phyloP scores from a whole-genome alignment of 2,797 vertebrate genomes.

The Pogonophryne albipinna region DNA sequence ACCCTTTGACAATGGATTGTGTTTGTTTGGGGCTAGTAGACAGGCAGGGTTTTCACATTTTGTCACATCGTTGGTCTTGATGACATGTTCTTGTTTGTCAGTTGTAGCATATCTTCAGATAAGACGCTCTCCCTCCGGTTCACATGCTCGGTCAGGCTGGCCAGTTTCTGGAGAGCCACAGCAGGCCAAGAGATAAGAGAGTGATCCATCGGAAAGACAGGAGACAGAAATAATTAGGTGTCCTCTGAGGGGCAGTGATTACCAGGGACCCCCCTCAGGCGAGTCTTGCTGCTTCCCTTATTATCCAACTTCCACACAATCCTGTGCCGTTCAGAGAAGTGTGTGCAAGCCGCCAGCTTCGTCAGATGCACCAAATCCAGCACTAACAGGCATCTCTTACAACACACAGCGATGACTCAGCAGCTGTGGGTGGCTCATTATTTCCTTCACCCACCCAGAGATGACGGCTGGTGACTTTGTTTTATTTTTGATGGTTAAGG shows the following conservation, averaged over 20 bases:
- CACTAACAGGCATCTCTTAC: slow-evolving; percentile 50
- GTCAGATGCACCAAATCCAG: slow-evolving; percentile 52
- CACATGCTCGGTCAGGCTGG: slow-evolving; percentile 15
- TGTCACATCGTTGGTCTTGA: neutral
- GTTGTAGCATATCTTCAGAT: slow-evolving; percentile 21
- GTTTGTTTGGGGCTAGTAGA: neutral
- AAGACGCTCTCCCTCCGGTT: slow-evolving; percentile 6
- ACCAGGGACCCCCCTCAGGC: slow-evolving; percentile 62
- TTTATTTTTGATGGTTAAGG: slow-evolving; percentile 57
- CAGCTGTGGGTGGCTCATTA: slow-evolving; percentile 69
- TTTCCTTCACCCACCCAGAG: slow-evolving; percentile 59
- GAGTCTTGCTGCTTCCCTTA: slow-evolving; percentile 62
- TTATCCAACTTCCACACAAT: slow-evolving; percentile 57
- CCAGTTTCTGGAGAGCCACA: slow-evolving; percentile 35
- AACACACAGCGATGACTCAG: slow-evolving; percentile 63
- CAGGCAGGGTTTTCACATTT: slow-evolving; percentile 9
- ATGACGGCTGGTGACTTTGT: slow-evolving; percentile 54
- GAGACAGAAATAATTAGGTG: slow-evolving; percentile 68
- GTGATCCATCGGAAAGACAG: slow-evolving; percentile 55
- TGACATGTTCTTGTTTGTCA: slow-evolving; percentile 21
- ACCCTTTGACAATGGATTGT: slow-evolving; percentile 17
- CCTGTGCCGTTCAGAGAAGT: slow-evolving; percentile 38
- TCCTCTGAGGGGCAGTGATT: slow-evolving; percentile 56
- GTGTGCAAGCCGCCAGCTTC: slow-evolving; percentile 43
- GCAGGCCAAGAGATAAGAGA: slow-evolving; percentile 58